Evolutionary conservation across 2,797 vertebrate genomes (phyloP).

Genomic region (Tragopan temminckii): DNA sequence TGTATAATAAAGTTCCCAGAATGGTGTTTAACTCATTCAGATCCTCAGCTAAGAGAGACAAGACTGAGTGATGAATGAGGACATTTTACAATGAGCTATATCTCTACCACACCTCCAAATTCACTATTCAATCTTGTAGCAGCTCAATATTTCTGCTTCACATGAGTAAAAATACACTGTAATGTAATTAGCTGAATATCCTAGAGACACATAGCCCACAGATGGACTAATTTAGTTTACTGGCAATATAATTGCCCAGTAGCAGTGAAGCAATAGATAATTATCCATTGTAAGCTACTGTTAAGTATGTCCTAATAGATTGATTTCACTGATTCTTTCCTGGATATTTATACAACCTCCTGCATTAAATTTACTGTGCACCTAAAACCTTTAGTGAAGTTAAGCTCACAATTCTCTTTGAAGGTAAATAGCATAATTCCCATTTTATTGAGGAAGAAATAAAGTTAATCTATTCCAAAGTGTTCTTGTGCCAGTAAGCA

Average conservation of each 20-base stretch:
- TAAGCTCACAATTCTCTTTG: background rate
- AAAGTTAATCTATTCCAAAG: background rate
- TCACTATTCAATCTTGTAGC: background rate
- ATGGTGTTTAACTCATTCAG: background rate
- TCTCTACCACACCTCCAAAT: background rate
- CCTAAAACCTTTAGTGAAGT: background rate
- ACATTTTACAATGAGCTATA: background rate
- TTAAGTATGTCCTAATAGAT: conserved; percentile 44
- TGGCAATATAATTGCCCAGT: conserved; percentile 48
- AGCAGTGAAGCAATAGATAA: conserved; percentile 44
- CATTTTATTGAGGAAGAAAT: background rate
- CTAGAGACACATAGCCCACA: conserved; percentile 54
- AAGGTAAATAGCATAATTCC: background rate
- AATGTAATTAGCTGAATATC: conserved; percentile 55
- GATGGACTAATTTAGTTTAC: conserved; percentile 56
- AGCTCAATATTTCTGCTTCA: conserved; percentile 12
- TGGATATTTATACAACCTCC: background rate
- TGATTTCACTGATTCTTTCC: background rate
- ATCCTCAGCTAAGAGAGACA: background rate
- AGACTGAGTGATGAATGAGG: background rate
- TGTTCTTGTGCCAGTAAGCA: background rate
- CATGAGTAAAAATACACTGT: conserved; percentile 33
- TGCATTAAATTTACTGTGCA: background rate
- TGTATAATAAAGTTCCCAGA: background rate
- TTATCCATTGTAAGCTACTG: conserved; percentile 34